Base-by-base conservation (phyloP, 2,113 vertebrate genomes). In the Peromyscus polionotus region DNA sequence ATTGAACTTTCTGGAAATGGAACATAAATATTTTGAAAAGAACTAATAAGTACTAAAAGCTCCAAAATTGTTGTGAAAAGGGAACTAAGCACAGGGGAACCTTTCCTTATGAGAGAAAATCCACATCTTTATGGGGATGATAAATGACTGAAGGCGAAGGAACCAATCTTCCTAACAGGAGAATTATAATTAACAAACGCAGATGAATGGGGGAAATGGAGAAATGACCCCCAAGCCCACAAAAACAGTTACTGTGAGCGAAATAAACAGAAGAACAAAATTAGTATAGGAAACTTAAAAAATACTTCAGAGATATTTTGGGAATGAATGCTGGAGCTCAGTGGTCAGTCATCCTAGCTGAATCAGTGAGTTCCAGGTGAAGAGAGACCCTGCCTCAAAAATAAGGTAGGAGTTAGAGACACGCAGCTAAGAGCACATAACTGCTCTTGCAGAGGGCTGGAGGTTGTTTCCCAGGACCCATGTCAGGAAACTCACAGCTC, bases 21-120 rank as follows among this genome's bases (percentile, higher is more conserved):
- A 72, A 97, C 77, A 33, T 79, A 97, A 93, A n/a, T 86, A 72
- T 59, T 97, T 57, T 92, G 20, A 88, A 59, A 93, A 67, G 63
- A 85, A 93, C 80, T 17, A 51, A 88, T 57, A 84, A 90, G 24
- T 65, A 65, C 79, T 51, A 73, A 76, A 54, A 70, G 0, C 51
- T 73, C n/a, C 13, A 73, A 73, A 33, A 90, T 72, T 73, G 22
- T 65, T 94, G 77, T 75, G 7, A 93, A 93, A 80, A 72, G 75
- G 36, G 72, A 42, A 90, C 8, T 84, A 75, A 73, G 84, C 84
- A 54, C 0, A 51, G 8, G 85, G 14, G 22, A 33, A 68, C 33
- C 51, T 85, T 51, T 65, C 61, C 54, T 42, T 20, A 10, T 86
- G 84, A 68, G 20, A 42, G 48, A 76, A 96, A 92, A 88, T 61